Evolutionary conservation across 2,888 invertebrate species (phyloP), one percentile per base, ranked within the genome.

Genomic region (Invenusta paracnida): DNA sequence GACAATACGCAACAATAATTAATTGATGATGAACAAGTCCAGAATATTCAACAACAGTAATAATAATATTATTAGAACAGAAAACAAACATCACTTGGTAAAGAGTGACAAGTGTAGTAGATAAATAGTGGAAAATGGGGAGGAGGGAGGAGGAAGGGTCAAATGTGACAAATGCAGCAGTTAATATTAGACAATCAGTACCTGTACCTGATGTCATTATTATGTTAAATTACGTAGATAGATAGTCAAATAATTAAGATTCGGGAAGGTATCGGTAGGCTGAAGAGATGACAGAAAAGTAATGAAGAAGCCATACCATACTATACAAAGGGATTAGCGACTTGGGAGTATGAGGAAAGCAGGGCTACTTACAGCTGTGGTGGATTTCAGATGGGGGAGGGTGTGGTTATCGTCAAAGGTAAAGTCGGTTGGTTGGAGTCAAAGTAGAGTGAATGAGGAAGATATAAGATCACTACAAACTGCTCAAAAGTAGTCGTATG

Each of bases 81-180:
- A 73, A 73, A 73, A 73, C 73, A 73, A 73, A 73, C 73, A 73
- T 73, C 23, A 73, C 73, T 73, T 73, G n/a, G n/a, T n/a, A n/a
- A n/a, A n/a, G n/a, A 73, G 73, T 23, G 11, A 73, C 73, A 73
- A 73, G 73, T 73, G 73, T 5, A 73, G 73, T 73, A 73, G 73
- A 73, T 73, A 73, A 23, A 73, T 73, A 73, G 27, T 2, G 17
- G 17, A 23, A 73, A 25, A 23, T 2, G 27, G 73, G 73, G 73
- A 48, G 48, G 48, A 23, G 17, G 5, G 73, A 23, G 73, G 23
- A 73, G 73, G 73, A 23, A 23, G 73, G 25, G 73, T 73, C 73
- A 73, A 73, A 73, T 73, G 73, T 73, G 73, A 73, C 73, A 73
- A 73, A 73, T 73, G 73, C 73, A 73, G 73, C 73, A 73, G 73